phyloP scores from a whole-genome alignment of 2,888 invertebrate genomes.

The Stenodema calcarata region DNA sequence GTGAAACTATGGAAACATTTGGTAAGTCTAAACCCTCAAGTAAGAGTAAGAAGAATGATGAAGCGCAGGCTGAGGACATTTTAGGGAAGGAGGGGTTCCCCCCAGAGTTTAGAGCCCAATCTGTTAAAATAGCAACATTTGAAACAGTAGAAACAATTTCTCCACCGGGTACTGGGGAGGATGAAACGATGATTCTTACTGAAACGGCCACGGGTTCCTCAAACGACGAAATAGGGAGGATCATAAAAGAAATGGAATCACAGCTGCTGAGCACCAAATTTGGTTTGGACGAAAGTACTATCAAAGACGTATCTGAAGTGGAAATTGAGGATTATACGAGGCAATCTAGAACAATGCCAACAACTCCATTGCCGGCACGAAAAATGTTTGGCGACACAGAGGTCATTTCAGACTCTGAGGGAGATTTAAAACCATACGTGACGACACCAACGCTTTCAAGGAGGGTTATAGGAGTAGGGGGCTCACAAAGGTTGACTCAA shows the following conservation, averaged over 20 bases:
- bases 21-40: background rate
- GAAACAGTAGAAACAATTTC: constrained; percentile 8
- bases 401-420: background rate
- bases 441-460: constrained; percentile 62
- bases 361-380: constrained; percentile 21
- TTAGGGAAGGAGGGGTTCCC: background rate
- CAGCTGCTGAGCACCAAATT: constrained; percentile 51
- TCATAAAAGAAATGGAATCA: constrained; percentile 52
- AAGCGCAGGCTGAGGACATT: background rate
- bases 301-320: constrained; percentile 39
- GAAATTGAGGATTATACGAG: constrained; percentile 32
- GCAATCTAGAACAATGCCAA: background rate
- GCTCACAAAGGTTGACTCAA: constrained; percentile 60
- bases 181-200: background rate
- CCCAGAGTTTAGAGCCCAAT: background rate
- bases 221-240: constrained; percentile 48
- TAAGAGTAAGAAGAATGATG: background rate
- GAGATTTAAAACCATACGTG: constrained; percentile 40
- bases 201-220: background rate
- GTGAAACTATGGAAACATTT: background rate
- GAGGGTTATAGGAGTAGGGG: constrained; percentile 59
- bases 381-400: background rate
- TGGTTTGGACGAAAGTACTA: background rate
- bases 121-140: background rate
- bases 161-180: background rate